phyloP scores from a whole-genome alignment of 2,113 vertebrate genomes.

The Megalops atlanticus region DNA sequence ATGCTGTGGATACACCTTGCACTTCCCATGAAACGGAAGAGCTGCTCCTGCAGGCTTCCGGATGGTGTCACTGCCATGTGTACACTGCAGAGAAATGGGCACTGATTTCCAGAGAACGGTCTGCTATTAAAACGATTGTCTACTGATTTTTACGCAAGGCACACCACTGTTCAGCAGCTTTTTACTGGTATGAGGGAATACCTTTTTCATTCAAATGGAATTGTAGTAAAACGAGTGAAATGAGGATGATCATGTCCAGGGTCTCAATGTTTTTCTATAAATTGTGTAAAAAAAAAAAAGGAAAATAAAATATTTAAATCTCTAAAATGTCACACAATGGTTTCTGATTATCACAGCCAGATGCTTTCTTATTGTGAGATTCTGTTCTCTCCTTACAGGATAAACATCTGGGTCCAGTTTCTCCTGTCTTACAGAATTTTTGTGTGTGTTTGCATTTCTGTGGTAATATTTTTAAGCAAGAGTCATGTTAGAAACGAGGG shows the following conservation, averaged over 20 bases:
- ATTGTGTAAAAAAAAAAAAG: constrained; percentile 60
- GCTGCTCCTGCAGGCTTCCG: background rate
- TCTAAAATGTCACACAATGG: background rate
- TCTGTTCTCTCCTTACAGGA: too few relatives aligned
- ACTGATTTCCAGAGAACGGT: background rate
- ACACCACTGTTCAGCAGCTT: constrained; percentile 62
- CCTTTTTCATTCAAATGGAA: constrained; percentile 52
- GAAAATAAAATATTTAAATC: constrained; percentile 69
- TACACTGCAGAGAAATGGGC: background rate
- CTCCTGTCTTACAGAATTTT: too few relatives aligned
- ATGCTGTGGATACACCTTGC: background rate
- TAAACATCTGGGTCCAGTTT: too few relatives aligned
- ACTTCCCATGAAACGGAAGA: background rate
- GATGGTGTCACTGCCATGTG: background rate
- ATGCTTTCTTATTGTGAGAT: too few relatives aligned
- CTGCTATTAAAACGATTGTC: constrained; percentile 51
- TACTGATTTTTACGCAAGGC: constrained; percentile 63
- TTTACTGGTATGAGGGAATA: constrained; percentile 48
- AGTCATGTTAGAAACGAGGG: too few relatives aligned
- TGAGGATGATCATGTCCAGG: constrained; percentile 48
- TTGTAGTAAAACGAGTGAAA: constrained; percentile 54
- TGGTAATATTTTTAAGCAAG: too few relatives aligned
- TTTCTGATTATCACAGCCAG: background rate
- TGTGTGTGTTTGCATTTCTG: too few relatives aligned
- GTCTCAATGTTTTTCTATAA: constrained; percentile 67